These are phyloP conservation scores for Poecilia velifera DNA, from an alignment of 2,797 vertebrate genomes.

Conservation along the genomic window DNA sequence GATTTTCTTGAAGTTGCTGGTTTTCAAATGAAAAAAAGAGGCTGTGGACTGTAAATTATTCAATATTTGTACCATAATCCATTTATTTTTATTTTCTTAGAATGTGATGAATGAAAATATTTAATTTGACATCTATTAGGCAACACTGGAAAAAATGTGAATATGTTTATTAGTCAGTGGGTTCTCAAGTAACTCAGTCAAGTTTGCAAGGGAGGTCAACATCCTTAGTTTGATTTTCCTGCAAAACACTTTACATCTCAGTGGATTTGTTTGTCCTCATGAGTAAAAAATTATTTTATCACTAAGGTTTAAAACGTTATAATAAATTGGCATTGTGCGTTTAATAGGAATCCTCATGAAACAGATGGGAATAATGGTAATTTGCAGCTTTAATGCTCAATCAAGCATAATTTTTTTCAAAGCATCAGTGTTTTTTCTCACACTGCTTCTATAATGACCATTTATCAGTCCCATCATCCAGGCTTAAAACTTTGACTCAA, in stretches of 20 bases:
- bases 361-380: neutral
- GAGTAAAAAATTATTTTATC: neutral
- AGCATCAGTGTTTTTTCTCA: neutral
- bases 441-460: neutral
- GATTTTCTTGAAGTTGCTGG: neutral
- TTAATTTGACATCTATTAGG: neutral
- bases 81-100: slow-evolving; percentile 1
- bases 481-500: neutral
- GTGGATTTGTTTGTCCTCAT: neutral
- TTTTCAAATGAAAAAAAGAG: neutral
- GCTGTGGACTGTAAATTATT: neutral
- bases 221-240: neutral
- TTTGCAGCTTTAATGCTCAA: neutral
- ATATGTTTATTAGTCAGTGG: neutral
- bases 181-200: neutral
- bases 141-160: neutral
- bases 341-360: neutral
- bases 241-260: neutral
- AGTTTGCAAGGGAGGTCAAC: neutral
- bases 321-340: neutral
- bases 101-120: neutral
- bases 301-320: neutral
- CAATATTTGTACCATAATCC: neutral
- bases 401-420: neutral
- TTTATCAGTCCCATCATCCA: neutral